Base-by-base conservation (phyloP, 2,113 vertebrate species). In the Hystrix cristata region DNA sequence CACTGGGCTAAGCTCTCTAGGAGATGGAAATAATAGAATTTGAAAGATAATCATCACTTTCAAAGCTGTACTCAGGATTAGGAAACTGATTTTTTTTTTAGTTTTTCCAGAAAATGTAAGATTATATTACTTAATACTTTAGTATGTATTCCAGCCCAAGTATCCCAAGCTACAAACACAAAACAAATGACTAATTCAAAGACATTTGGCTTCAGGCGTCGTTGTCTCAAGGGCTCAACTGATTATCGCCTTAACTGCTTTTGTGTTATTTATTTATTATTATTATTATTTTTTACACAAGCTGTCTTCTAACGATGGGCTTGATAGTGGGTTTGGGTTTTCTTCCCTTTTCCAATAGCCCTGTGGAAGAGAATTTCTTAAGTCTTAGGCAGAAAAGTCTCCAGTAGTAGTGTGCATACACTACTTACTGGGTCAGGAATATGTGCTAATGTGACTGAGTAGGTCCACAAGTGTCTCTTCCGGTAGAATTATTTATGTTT, bases 391-490 rank as follows among this genome's bases (percentile, higher is more conserved):
- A 87, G 48, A 90, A 71, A 25, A 25, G 0, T 0, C 3, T 9
- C 25, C 43, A 31, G 3, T 76, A 48, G 13, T 10, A 29, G 21
- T 64, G 6, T 59, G 10, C 51, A 34, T 46, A 15, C 59, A 74
- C 5, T 57, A 23, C 69, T 48, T 78, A 29, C n/a, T 67, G 1
- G 51, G 23, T 3, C 16, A 57, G 21, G 55, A 71, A 71, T 15
- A 71, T 55, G 16, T 2, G 8, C 14, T n/a, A 15, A 46, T 29
- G 4, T 84, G 4, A 10, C 83, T 79, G n/a, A 3, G 38, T 10
- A 64, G 34, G 4, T 11, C 7, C 7, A 0, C 16, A 1, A 7
- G 27, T 5, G 3, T 34, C 5, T 14, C 0, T 78, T 60, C 8
- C 2, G 48, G 14, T 18, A 71, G 27, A 72, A 21, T 19, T 53